Percentiles rank a stretch among this genome's conserved stretches.
These are phyloP conservation scores for Strigamia maritima DNA, from an alignment of 2,888 invertebrate genomes.

Conservation along the genomic window DNA sequence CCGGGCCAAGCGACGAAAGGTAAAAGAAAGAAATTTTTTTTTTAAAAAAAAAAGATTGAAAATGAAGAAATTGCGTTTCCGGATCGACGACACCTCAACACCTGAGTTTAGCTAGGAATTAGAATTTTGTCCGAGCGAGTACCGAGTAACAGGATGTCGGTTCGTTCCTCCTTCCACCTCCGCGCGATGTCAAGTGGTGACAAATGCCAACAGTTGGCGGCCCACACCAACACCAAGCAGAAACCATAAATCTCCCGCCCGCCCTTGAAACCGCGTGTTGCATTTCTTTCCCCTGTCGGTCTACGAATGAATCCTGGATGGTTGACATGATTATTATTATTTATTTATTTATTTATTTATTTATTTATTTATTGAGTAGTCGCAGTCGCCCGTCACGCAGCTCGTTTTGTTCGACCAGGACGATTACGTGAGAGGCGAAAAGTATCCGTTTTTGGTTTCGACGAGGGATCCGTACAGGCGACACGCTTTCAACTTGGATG, in stretches of 20 bases:
- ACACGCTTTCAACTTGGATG: conserved; percentile 95
- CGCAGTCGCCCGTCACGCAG: neutral
- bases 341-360: too few species aligned
- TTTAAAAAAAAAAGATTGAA: neutral
- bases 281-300: neutral
- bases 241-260: neutral
- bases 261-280: neutral
- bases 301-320: too few species aligned
- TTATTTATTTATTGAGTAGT: too few species aligned
- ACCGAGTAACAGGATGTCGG: neutral
- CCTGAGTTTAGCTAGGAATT: neutral
- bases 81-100: too few species aligned
- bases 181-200: neutral
- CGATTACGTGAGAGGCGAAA: neutral
- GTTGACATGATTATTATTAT: too few species aligned
- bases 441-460: too few species aligned
- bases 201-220: neutral
- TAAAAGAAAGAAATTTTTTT: neutral
- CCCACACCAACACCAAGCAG: too few species aligned
- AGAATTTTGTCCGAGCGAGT: too few species aligned
- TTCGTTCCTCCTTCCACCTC: neutral
- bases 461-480: conserved; percentile 87
- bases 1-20: neutral
- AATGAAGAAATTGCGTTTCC: neutral
- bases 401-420: neutral